Percentiles rank a stretch among this genome's conserved stretches.
Evolutionary conservation across 1,140 invertebrate genomes (phyloP).

Genomic region (Diorhabda sublineata): DNA sequence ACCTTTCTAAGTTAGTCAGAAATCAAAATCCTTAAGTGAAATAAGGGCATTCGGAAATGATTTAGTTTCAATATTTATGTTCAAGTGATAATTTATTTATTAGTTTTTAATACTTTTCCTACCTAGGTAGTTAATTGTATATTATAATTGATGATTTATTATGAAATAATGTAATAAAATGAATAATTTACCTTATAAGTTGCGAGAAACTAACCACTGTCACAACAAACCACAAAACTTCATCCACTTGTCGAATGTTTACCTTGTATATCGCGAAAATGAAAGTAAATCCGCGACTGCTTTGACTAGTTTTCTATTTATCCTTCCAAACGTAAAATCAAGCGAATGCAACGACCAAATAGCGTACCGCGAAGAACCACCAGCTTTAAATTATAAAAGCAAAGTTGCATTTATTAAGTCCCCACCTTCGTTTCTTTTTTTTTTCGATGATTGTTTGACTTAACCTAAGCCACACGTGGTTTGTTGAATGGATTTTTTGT

Average conservation of each 20-base stretch:
- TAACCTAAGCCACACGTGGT: slow-evolving; percentile 9
- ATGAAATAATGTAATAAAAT: not conserved
- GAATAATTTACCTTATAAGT: slow-evolving; percentile 10
- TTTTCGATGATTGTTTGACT: slow-evolving; percentile 1
- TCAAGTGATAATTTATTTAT: too few relatives aligned
- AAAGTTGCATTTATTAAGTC: slow-evolving; percentile 13
- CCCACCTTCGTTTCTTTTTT: not conserved
- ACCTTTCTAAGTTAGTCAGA: too few relatives aligned
- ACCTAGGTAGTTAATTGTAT: too few relatives aligned
- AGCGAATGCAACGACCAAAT: not conserved
- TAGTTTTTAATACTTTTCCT: too few relatives aligned
- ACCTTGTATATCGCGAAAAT: not conserved
- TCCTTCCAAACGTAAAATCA: not conserved
- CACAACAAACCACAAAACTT: slow-evolving; percentile 9
- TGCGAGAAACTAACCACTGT: not conserved
- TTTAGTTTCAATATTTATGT: too few relatives aligned
- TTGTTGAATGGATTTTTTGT: not conserved
- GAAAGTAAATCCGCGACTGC: slow-evolving; percentile 4
- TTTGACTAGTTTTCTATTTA: not conserved
- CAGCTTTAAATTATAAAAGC: slow-evolving; percentile 1
- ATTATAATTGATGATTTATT: too few relatives aligned
- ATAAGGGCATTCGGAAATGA: too few relatives aligned
- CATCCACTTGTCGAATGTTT: not conserved
- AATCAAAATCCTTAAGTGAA: too few relatives aligned
- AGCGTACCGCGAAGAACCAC: not conserved